A percentile compares a stretch with the other conserved stretches of the same genome.
These are phyloP conservation scores for Silurus meridionalis DNA, from an alignment of 2,113 vertebrate species.

Conservation along the genomic window DNA sequence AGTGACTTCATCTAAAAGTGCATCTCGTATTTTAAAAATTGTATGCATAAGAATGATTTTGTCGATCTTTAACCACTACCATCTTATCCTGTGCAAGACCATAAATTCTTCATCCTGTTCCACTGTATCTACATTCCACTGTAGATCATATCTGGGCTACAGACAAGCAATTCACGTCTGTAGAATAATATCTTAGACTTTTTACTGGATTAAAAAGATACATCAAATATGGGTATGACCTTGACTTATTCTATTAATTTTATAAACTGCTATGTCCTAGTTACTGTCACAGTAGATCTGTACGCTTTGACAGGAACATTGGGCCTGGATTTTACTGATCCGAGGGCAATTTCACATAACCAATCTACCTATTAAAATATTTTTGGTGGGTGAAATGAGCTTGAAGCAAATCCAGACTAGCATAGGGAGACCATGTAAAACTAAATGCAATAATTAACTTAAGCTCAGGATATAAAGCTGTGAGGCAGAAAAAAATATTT, in stretches of 20 bases:
- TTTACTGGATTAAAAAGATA: neutral
- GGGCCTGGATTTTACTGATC: neutral
- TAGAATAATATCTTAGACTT: neutral
- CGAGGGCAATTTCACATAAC: neutral
- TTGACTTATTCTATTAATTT: neutral
- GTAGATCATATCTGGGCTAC: neutral
- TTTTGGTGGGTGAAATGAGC: neutral
- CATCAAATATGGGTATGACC: neutral
- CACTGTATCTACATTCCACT: neutral
- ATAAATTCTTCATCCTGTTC: neutral
- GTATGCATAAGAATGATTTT: conserved; percentile 15
- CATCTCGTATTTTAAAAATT: conserved; percentile 2
- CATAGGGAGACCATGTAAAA: neutral
- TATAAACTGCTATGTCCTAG: neutral
- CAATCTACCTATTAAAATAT: neutral
- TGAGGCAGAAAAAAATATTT: neutral
- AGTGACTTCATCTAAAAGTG: conserved; percentile 15
- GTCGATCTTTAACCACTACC: neutral
- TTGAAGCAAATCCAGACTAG: neutral
- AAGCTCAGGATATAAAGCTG: neutral
- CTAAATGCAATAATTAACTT: neutral
- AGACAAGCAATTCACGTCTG: neutral
- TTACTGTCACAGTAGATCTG: neutral
- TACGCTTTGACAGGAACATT: neutral
- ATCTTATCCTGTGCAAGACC: conserved; percentile 2